Percentiles rank a stretch among this genome's conserved stretches.
phyloP scores from a whole-genome alignment of 2,797 vertebrate genomes.

The Myripristis jacobus region DNA sequence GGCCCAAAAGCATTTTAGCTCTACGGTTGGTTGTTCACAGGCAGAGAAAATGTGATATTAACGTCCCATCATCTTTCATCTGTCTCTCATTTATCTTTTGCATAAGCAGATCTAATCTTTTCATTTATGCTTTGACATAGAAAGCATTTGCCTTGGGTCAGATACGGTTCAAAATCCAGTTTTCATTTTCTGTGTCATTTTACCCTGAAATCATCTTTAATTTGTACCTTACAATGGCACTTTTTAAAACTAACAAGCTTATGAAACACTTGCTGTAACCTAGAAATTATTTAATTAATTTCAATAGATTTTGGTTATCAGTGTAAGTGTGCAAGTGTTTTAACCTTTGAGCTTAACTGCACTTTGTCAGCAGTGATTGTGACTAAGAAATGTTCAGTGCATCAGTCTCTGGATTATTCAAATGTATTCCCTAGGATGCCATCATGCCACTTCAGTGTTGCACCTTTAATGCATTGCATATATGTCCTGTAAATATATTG shows the following conservation, averaged over 20 bases:
- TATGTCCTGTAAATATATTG: too few species aligned
- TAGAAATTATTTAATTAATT: slow-evolving; percentile 48
- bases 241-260: slow-evolving; percentile 21
- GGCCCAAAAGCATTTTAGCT: neutral
- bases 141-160: neutral
- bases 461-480: too few species aligned
- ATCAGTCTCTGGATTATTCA: neutral
- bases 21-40: neutral
- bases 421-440: too few species aligned
- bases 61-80: neutral
- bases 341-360: neutral
- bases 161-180: neutral
- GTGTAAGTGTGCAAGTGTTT: slow-evolving; percentile 45
- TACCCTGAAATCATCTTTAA: neutral
- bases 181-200: neutral
- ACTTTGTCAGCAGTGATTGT: too few species aligned
- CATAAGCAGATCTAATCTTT: neutral
- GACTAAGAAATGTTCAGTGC: too few species aligned
- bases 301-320: slow-evolving; percentile 55
- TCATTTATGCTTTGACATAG: neutral
- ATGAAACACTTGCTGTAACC: slow-evolving; percentile 14
- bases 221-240: neutral
- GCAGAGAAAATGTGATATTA: neutral
- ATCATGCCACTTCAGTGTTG: too few species aligned
- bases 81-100: neutral